Conservation (phyloP, 2,113 vertebrate genomes). For the Calidris pugnax region DNA sequence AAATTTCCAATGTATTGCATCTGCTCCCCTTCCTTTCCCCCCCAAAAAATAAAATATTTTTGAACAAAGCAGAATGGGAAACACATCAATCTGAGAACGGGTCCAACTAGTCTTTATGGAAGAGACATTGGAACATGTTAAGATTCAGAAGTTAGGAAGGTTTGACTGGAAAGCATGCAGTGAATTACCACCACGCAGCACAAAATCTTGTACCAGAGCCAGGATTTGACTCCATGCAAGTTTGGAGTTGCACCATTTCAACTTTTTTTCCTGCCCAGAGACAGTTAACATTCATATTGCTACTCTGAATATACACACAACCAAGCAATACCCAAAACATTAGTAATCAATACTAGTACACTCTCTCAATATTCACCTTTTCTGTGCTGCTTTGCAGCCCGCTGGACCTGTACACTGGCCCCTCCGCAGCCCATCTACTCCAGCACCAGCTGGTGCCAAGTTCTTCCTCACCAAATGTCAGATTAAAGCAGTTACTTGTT, state of each 20-base stretch:
- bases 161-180: neutral
- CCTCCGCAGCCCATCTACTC: neutral
- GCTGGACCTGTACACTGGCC: neutral
- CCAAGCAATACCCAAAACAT: neutral
- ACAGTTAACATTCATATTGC: neutral
- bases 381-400: neutral
- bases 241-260: neutral
- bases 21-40: too few species aligned
- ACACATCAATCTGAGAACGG: neutral
- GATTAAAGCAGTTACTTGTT: neutral
- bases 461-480: neutral
- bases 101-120: neutral
- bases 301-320: neutral
- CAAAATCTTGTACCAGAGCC: neutral
- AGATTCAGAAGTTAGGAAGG: neutral
- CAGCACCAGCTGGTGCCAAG: neutral
- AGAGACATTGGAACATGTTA: neutral
- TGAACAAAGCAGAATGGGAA: neutral
- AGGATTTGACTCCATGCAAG: neutral
- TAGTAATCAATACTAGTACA: neutral
- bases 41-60: neutral
- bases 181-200: rapidly evolving
- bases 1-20: neutral
- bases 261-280: neutral
- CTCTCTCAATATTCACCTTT: neutral